These are phyloP conservation scores for chimpanzee (Pan troglodytes) DNA, from an alignment of 2,113 vertebrate species.

Conservation along the genomic window NHGRI_mPanTro3-v2.1_pri NC_072403.2:86299001-86299500, in stretches of 20 bases:
- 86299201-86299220: not conserved
- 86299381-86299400: constrained; percentile 34
- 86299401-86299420: not conserved
- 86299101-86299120: not conserved
- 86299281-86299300: not conserved
- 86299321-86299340: not conserved
- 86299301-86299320: constrained; percentile 54
- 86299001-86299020: constrained; percentile 41
- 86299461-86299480: not conserved
- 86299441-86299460: not conserved
- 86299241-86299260: not conserved
- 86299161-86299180: not conserved
- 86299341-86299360: constrained; percentile 36
- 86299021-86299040: constrained; percentile 37
- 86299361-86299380: constrained; percentile 37
- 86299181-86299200: not conserved
- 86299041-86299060: not conserved
- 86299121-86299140: not conserved
- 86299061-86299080: constrained; percentile 15
- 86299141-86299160: constrained; percentile 12
- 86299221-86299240: not conserved
- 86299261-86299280: constrained; percentile 44
- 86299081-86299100: not conserved
- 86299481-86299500: not conserved
- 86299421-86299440: constrained; percentile 41